These are phyloP conservation scores for Campoletis raptor DNA, from an alignment of 2,888 invertebrate genomes.

Conservation along the genomic window DNA sequence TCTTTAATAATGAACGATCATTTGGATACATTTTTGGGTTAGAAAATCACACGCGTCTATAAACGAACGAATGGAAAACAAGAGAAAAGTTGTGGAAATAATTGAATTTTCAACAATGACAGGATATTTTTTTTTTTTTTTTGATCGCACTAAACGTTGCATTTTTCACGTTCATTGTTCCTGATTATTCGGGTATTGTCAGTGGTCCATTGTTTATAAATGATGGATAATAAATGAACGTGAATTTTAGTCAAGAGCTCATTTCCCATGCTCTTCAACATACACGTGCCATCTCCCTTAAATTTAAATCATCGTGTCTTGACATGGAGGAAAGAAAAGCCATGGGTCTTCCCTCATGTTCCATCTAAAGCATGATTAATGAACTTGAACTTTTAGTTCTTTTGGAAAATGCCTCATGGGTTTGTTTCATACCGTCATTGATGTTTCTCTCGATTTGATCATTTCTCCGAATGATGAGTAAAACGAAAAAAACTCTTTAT, in stretches of 20 bases:
- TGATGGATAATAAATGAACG: slow-evolving; percentile 78
- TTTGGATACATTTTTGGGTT: too few species aligned
- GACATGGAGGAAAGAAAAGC: slow-evolving; percentile 42
- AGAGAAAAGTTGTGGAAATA: slow-evolving; percentile 30
- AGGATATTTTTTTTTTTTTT: slow-evolving; percentile 45
- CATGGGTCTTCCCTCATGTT: slow-evolving; percentile 47
- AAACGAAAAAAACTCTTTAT: not conserved
- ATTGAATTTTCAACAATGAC: slow-evolving; percentile 63
- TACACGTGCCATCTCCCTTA: slow-evolving; percentile 57
- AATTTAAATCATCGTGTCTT: slow-evolving; percentile 19
- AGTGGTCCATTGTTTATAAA: slow-evolving; percentile 74
- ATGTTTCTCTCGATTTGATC: slow-evolving; percentile 45
- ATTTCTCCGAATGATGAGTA: slow-evolving; percentile 49
- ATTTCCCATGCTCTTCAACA: slow-evolving; percentile 48
- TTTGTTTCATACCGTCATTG: slow-evolving; percentile 73
- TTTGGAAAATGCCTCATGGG: slow-evolving; percentile 65
- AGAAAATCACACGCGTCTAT: too few species aligned
- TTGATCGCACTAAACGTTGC: slow-evolving; percentile 51
- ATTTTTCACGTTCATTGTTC: slow-evolving; percentile 68
- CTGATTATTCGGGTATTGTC: slow-evolving; percentile 72
- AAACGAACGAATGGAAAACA: slow-evolving; percentile 10
- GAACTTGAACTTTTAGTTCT: slow-evolving; percentile 65
- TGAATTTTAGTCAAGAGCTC: slow-evolving; percentile 51
- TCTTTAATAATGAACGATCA: too few species aligned
- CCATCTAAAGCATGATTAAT: slow-evolving; percentile 76